Evolutionary conservation across 1,140 invertebrate genomes (phyloP).

Genomic region (Caerostris darwini): DNA sequence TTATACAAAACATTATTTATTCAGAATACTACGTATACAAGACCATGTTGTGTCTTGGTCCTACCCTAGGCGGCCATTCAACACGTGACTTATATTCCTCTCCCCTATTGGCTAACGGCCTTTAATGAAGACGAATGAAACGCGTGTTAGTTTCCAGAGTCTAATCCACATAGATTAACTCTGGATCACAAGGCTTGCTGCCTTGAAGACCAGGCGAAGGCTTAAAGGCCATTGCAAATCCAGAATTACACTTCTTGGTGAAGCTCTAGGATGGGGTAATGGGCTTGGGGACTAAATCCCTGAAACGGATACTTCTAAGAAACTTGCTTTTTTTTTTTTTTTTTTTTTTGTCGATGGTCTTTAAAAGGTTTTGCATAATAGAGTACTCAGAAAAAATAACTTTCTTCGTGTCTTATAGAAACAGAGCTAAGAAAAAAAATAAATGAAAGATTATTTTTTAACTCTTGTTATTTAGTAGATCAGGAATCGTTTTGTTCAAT

Average conservation of each 20-base stretch:
- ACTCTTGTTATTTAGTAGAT: too few relatives aligned
- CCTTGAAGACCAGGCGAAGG: neutral
- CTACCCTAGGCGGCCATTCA: neutral
- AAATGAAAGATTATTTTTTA: too few relatives aligned
- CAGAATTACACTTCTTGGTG: slow-evolving; percentile 30
- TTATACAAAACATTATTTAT: too few relatives aligned
- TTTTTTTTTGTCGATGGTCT: neutral
- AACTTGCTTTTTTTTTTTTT: neutral
- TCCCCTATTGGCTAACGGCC: neutral
- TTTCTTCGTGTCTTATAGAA: too few relatives aligned
- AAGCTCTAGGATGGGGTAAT: neutral
- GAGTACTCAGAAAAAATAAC: neutral
- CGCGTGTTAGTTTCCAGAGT: slow-evolving; percentile 3
- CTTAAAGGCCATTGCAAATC: slow-evolving; percentile 11
- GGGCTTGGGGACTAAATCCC: neutral
- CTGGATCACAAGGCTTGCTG: neutral
- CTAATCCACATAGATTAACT: slow-evolving; percentile 16
- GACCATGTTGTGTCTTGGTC: neutral
- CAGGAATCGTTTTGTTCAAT: too few relatives aligned
- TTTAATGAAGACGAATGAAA: slow-evolving; percentile 39
- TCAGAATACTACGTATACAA: too few relatives aligned
- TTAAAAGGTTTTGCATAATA: slow-evolving; percentile 22
- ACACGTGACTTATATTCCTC: slow-evolving; percentile 27
- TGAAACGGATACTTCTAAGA: neutral
- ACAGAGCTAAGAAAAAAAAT: too few relatives aligned